phyloP scores from a whole-genome alignment of 2,888 invertebrate genomes.

The Incurvaria masculella region DNA sequence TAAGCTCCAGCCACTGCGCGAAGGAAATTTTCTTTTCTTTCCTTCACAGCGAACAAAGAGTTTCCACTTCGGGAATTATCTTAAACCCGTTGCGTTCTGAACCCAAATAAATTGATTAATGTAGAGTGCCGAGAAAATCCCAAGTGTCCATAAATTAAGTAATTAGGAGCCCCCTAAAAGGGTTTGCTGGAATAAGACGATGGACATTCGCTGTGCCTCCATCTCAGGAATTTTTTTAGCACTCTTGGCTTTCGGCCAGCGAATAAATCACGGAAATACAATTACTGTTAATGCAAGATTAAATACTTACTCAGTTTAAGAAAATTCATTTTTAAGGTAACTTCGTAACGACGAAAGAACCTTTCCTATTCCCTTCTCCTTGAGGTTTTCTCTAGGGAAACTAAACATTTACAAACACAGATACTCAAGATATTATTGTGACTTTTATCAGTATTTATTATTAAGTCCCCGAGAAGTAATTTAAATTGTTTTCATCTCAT shows the following conservation, averaged over 20 bases:
- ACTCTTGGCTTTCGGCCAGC: background rate
- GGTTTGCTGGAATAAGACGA: background rate
- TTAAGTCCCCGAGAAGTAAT: no score
- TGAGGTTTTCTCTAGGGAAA: no score
- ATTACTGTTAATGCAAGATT: conserved; percentile 43
- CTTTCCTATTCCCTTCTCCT: background rate
- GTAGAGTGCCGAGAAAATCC: background rate
- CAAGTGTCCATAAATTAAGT: background rate
- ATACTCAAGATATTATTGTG: no score
- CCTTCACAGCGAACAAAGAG: no score
- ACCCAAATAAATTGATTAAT: background rate
- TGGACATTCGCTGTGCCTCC: background rate
- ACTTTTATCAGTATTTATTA: no score
- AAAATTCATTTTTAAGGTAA: background rate
- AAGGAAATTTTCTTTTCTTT: no score
- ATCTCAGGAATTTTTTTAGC: background rate
- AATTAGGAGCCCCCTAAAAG: background rate
- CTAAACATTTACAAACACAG: no score
- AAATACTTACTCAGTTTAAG: conserved; percentile 13
- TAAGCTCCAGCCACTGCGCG: no score
- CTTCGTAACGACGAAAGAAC: background rate
- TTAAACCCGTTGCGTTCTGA: no score
- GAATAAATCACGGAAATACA: conserved; percentile 45
- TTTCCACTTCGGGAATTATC: no score
- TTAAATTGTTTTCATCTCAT: no score